Conservation (phyloP, 2,888 invertebrate genomes). For the Dastarcus helophoroides region DNA sequence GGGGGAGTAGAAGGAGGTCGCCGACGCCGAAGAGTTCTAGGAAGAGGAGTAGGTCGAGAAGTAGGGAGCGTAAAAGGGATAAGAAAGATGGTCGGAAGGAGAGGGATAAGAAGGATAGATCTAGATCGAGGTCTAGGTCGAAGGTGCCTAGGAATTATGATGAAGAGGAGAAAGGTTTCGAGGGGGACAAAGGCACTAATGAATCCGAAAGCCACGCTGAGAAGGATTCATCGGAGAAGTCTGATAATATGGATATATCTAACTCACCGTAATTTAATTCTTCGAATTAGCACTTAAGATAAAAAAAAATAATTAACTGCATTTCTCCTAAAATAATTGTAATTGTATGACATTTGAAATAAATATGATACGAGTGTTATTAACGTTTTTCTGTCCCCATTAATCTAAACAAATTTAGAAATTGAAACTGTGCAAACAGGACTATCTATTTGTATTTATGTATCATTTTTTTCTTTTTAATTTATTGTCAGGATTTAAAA, state of each 20-base stretch:
- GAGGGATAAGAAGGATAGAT: constrained; percentile 25
- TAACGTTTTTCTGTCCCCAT: no score
- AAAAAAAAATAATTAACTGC: no score
- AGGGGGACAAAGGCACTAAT: constrained; percentile 29
- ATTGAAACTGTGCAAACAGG: no score
- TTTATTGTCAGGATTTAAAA: no score
- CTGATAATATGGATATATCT: constrained; percentile 71
- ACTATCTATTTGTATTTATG: no score
- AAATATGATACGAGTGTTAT: no score
- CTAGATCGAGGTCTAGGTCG: constrained; percentile 24
- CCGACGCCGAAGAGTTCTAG: constrained; percentile 30
- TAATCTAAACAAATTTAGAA: no score
- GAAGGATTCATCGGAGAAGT: constrained; percentile 45
- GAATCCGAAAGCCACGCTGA: constrained; percentile 31
- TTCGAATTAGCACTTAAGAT: no score
- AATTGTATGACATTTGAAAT: no score
- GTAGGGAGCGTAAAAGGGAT: constrained; percentile 25
- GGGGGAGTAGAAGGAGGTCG: constrained; percentile 34
- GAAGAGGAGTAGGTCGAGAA: constrained; percentile 30
- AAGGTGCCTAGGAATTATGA: constrained; percentile 42
- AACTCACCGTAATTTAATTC: constrained; percentile 52
- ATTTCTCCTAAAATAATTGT: no score
- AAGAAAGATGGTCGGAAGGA: constrained; percentile 26
- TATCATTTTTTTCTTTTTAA: no score
- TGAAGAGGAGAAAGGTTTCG: constrained; percentile 42